Conservation (phyloP, 2,797 vertebrate genomes). For the Buphagus erythrorhynchus region DNA sequence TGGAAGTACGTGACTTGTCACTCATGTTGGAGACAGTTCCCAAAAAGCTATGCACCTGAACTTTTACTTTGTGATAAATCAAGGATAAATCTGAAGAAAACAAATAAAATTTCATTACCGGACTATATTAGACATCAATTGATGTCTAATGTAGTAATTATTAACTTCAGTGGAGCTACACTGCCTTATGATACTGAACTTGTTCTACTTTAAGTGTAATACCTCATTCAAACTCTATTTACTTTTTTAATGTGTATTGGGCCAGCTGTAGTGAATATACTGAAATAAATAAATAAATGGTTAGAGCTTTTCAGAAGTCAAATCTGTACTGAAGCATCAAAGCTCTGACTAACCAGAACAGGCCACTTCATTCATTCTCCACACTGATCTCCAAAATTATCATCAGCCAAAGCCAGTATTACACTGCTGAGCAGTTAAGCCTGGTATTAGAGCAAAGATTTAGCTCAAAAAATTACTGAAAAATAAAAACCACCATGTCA, state of each 20-base stretch:
- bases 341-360: conserved; percentile 2
- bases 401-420: background rate
- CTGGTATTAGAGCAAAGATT: background rate
- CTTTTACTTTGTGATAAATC: background rate
- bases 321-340: background rate
- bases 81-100: background rate
- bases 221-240: background rate
- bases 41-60: background rate
- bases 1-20: background rate
- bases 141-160: background rate
- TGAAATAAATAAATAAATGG: background rate
- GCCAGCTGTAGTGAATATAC: background rate
- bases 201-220: background rate
- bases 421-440: background rate
- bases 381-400: background rate
- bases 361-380: background rate
- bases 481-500: background rate
- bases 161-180: background rate
- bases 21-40: background rate
- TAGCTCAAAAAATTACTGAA: background rate
- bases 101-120: background rate
- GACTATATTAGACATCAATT: background rate
- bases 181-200: background rate
- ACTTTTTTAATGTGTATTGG: background rate
- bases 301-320: background rate